Evolutionary conservation across 2,888 invertebrate genomes (phyloP).

Genomic region (Trachelus troglodyta): DNA sequence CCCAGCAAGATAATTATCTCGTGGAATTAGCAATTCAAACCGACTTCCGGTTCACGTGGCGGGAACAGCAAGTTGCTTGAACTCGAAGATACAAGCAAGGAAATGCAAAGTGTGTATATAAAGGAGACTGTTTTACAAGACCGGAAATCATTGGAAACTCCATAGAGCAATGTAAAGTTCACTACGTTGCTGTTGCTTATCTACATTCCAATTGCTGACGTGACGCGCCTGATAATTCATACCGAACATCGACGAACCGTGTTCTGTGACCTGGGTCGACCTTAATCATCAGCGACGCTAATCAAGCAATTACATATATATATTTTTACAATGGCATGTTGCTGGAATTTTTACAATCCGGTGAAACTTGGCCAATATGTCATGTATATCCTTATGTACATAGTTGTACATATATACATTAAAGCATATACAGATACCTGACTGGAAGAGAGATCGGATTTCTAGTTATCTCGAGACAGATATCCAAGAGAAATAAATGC

Average conservation of each 20-base stretch:
- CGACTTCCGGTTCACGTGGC: constrained; percentile 50
- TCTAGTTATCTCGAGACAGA: constrained; percentile 25
- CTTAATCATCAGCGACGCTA: neutral
- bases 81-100: constrained; percentile 24
- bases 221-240: neutral
- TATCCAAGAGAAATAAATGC: neutral
- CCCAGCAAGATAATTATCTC: constrained; percentile 45
- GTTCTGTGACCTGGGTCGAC: neutral
- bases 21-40: constrained; percentile 59
- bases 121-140: neutral
- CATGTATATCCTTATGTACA: neutral
- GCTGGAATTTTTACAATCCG: neutral
- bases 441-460: constrained; percentile 42
- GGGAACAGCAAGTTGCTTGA: constrained; percentile 46
- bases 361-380: neutral
- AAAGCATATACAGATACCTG: neutral
- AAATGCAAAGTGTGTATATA: neutral
- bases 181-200: neutral
- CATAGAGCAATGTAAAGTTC: neutral
- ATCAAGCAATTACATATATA: neutral
- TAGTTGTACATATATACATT: neutral
- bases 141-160: neutral
- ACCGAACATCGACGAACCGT: neutral
- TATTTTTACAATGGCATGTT: neutral
- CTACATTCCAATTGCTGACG: neutral